phyloP scores from a whole-genome alignment of 2,797 vertebrate genomes.

The Hoplostethus atlanticus region DNA sequence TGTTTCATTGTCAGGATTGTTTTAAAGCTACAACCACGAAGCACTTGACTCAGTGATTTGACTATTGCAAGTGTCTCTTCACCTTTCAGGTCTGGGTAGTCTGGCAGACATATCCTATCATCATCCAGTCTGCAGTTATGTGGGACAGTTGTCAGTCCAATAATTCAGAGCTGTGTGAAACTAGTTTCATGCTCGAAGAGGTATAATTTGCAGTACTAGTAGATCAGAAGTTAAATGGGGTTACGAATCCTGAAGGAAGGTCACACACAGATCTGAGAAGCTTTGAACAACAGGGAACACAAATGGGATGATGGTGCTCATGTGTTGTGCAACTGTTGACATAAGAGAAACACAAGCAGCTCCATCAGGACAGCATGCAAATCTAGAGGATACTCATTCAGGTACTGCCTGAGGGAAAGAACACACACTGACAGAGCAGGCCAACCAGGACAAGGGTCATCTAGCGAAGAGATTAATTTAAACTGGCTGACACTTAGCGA shows the following conservation, averaged over 20 bases:
- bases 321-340: slow-evolving; percentile 19
- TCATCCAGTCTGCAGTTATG: slow-evolving; percentile 21
- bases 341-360: not conserved
- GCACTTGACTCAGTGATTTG: slow-evolving; percentile 21
- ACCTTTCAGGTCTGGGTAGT: slow-evolving; percentile 16
- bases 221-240: slow-evolving; percentile 16
- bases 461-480: not conserved
- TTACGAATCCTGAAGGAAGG: slow-evolving; percentile 12
- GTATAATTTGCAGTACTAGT: not conserved
- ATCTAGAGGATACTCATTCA: slow-evolving; percentile 10
- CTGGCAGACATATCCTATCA: slow-evolving; percentile 5
- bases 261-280: slow-evolving; percentile 20
- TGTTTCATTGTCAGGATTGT: slow-evolving; percentile 1
- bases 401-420: not conserved
- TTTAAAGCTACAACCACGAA: not conserved
- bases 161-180: not conserved
- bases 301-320: not conserved
- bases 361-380: not conserved
- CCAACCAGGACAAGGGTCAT: too few relatives aligned
- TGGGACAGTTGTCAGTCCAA: slow-evolving; percentile 1
- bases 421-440: not conserved
- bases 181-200: slow-evolving; percentile 17
- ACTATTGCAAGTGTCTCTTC: slow-evolving; percentile 16
- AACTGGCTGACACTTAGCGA: not conserved
- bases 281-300: not conserved